Base-by-base conservation (phyloP, 35 echinoderm and acorn worm genomes). In the Apostichopus japonicus region DNA sequence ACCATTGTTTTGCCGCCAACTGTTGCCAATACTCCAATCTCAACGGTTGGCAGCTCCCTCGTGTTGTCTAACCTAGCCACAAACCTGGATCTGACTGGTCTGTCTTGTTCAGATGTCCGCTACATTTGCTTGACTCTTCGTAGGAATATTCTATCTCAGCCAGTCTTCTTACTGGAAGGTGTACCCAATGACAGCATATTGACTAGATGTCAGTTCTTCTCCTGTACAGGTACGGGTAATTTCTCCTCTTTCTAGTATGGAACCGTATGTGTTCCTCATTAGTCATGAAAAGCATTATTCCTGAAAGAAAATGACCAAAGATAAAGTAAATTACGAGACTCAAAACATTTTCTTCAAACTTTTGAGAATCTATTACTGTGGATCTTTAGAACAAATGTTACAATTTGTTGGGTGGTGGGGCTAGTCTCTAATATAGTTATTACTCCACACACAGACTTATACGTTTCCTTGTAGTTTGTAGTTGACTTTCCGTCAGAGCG, bases 41-140 rank as follows among this genome's bases (percentile, higher is more conserved):
- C 76, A 9, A 9, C 10, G 63, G 78, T 44, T 55, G 83, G 44
- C 25, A 51, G 53, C 1, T 14, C 65, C 51, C 52, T 87, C 0
- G 25, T 71, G n/a, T 67, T 93, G 5, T 65, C 55, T 10, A 83
- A 72, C 24, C 63, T 93, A 4, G 27, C 14, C 23, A 44, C 83
- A 24, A 87, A 65, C 6, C 88, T 96, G 79, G 51, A 93, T 73
- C 54, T 93, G 33, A 24, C 52, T 4, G 77, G 80, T 51, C 4
- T 93, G 22, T 54, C 77, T 25, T 98, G 96, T 77, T 17, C 72
- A 8, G 89, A 98, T 24, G 79, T 95, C 6, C 90, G 67, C n/a
- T 95, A 91, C 83, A 54, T 98, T 54, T 98, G 96, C 73, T 88
- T 94, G 17, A 65, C 77, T 17, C 25, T 98, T 6, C 70, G 61